Percentiles rank a stretch among this genome's conserved stretches.
Conservation (phyloP, 2,888 invertebrate species). For the Chrysodeixis includens region DNA sequence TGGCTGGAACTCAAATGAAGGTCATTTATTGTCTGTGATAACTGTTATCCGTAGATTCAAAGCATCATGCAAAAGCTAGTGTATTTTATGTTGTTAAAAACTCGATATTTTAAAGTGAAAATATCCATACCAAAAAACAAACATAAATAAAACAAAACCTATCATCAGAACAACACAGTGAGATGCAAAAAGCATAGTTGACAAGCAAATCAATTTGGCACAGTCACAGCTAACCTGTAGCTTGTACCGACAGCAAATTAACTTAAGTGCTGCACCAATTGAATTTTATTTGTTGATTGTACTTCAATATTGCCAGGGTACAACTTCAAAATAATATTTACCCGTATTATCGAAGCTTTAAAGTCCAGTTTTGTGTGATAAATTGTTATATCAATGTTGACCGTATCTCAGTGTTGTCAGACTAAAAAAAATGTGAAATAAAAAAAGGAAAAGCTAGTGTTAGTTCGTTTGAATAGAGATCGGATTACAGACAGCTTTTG, state of each 20-base stretch:
- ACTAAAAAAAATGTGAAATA: neutral
- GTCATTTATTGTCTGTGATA: no score
- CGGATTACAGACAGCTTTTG: slow-evolving; percentile 3
- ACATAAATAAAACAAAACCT: no score
- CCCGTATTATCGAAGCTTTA: neutral
- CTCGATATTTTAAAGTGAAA: no score
- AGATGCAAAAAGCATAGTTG: slow-evolving; percentile 16
- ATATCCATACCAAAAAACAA: neutral
- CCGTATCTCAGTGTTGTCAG: slow-evolving; percentile 2
- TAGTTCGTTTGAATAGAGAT: neutral
- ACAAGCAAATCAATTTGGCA: slow-evolving; percentile 59
- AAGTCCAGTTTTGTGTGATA: neutral
- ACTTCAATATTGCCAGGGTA: slow-evolving; percentile 8
- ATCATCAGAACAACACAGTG: neutral
- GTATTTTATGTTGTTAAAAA: no score
- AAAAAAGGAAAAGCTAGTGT: neutral
- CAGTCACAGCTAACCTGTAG: slow-evolving; percentile 56
- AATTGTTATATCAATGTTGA: neutral
- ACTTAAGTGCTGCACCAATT: slow-evolving; percentile 49
- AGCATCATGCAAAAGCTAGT: no score
- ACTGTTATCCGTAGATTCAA: no score
- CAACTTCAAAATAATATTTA: neutral
- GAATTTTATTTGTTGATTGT: slow-evolving; percentile 50
- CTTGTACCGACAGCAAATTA: slow-evolving; percentile 53
- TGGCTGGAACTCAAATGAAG: no score